phyloP scores from a whole-genome alignment of 2,888 invertebrate genomes.

The Bombylius major region DNA sequence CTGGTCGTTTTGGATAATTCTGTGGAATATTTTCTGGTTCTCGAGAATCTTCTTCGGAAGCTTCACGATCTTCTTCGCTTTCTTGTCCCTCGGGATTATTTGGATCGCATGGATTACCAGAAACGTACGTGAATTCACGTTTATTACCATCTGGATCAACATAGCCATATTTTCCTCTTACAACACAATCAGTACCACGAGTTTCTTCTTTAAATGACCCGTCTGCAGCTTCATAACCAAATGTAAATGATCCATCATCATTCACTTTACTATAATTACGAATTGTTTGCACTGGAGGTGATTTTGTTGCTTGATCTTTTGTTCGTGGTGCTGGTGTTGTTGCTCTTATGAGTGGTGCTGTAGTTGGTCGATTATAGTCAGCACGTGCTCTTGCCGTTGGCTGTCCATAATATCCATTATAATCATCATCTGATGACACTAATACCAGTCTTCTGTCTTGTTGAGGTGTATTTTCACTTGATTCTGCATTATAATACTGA shows the following conservation, averaged over 20 bases:
- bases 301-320: slow-evolving; percentile 47
- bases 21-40: slow-evolving; percentile 49
- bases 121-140: slow-evolving; percentile 74
- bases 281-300: slow-evolving; percentile 69
- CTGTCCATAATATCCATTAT: slow-evolving; percentile 39
- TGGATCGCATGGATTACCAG: slow-evolving; percentile 75
- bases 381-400: slow-evolving; percentile 18
- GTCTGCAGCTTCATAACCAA: slow-evolving; percentile 64
- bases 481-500: slow-evolving; percentile 34
- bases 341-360: slow-evolving; percentile 8
- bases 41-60: slow-evolving; percentile 43
- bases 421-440: slow-evolving; percentile 36
- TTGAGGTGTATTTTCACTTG: slow-evolving; percentile 21
- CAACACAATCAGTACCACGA: slow-evolving; percentile 72
- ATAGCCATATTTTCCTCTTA: slow-evolving; percentile 77
- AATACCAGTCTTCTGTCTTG: slow-evolving; percentile 29
- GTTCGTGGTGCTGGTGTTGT: slow-evolving; percentile 35
- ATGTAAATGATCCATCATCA: slow-evolving; percentile 47
- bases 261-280: slow-evolving; percentile 68
- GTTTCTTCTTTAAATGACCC: slow-evolving; percentile 81
- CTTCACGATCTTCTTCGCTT: slow-evolving; percentile 36
- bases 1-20: slow-evolving; percentile 45
- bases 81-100: slow-evolving; percentile 64
- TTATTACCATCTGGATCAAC: slow-evolving; percentile 77
- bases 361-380: slow-evolving; percentile 17